Conservation (phyloP, 92 coral and sea anemone genomes). For the Parazoanthus darwini region DNA sequence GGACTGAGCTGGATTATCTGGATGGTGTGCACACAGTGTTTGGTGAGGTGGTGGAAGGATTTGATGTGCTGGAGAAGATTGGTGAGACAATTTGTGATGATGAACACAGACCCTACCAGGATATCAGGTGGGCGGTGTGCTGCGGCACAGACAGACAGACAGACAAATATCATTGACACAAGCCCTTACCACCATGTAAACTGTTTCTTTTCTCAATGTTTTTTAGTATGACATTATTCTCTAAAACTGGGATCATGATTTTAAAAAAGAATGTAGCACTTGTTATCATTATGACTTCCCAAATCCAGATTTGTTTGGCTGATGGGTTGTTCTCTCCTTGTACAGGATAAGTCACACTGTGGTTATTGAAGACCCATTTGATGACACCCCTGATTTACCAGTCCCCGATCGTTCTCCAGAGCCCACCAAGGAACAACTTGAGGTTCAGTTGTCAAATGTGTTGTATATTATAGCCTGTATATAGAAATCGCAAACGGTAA, state of each 20-base stretch:
- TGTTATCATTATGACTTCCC: not conserved
- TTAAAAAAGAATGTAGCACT: no score
- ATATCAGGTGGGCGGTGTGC: slow-evolving; percentile 60
- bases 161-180: not conserved
- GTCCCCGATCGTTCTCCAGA: slow-evolving; percentile 98
- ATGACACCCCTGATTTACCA: slow-evolving; percentile 84
- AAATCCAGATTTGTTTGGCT: not conserved
- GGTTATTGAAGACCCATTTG: slow-evolving; percentile 93
- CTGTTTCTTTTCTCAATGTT: no score
- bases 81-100: slow-evolving; percentile 90
- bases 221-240: no score
- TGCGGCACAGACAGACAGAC: not conserved
- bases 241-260: no score
- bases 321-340: not conserved
- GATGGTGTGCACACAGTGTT: slow-evolving; percentile 97
- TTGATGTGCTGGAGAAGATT: slow-evolving; percentile 7
- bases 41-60: slow-evolving; percentile 68
- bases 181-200: no score
- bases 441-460: slow-evolving; percentile 53
- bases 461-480: not conserved
- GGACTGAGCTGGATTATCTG: slow-evolving; percentile 80
- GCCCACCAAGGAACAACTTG: slow-evolving; percentile 95
- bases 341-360: slow-evolving; percentile 93
- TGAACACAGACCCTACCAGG: slow-evolving; percentile 86
- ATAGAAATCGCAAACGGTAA: no score